Base-by-base conservation (phyloP, 35 echinoderm and acorn worm genomes). In the Apostichopus californicus region DNA sequence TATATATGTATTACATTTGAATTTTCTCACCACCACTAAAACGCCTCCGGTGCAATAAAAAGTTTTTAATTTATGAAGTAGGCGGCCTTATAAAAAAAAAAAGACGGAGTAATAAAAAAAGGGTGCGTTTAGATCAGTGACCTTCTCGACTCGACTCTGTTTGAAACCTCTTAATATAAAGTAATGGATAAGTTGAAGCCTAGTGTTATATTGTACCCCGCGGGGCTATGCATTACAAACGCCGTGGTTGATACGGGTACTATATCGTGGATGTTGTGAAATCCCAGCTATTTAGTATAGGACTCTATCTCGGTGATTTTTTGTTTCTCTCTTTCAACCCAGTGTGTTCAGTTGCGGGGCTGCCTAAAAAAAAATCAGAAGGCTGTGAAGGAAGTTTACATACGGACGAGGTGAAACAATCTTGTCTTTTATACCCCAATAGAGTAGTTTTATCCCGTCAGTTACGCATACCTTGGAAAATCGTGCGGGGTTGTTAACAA, bases 121-220 rank as follows among this genome's bases (percentile, higher is more conserved):
- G 71, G 71, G 71, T 75, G 71, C 12, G 71, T 18, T 18, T 75
- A 75, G 81, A 85, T 57, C 81, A 85, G 81, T 85, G 81, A 85
- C 81, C 81, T 75, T 85, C 81, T 85, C 55, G 55, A 85, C 81
- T 59, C 12, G 71, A 18, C 81, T 85, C 81, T 58, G 81, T 85
- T 85, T 85, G 81, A 85, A 85, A 58, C 81, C 81, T 58, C 81
- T 85, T 85, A 75, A 56, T 85, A 85, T 15, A 54, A 59, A 85
- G 54, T 21, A 54, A 56, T 8, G 54, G 23, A 21, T 58, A 85
- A 58, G 54, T 85, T 57, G 55, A 59, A 85, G 81, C 55, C 81
- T 85, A 85, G 81, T 85, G 81, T 85, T 85, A 85, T 85, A 85
- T 85, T 59, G 56, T 85, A 85, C 81, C 81, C 81, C 81, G 81